phyloP scores from a whole-genome alignment of 2,113 vertebrate species.

The Thymallus thymallus region DNA sequence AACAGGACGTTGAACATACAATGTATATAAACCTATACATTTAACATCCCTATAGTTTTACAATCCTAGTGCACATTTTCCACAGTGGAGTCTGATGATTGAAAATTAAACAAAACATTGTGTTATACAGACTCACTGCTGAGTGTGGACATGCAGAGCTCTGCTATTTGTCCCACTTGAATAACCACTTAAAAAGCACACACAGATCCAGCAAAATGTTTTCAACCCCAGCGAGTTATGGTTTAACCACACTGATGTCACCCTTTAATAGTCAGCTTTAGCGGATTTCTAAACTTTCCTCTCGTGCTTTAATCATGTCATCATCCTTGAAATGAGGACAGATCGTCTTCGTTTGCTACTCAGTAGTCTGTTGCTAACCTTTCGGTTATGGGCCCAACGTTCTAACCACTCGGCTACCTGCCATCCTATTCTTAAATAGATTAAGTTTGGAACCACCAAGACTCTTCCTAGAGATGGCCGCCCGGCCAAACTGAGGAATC shows the following conservation, averaged over 20 bases:
- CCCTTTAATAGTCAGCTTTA: conserved; percentile 54
- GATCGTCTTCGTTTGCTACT: conserved; percentile 28
- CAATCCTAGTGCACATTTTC: too few species aligned
- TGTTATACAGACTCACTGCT: conserved; percentile 10
- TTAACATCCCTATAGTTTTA: too few species aligned
- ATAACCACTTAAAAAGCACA: conserved; percentile 51
- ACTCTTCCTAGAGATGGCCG: too few species aligned
- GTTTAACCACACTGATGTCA: conserved; percentile 67
- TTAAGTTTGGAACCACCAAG: too few species aligned
- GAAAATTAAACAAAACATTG: conserved; percentile 26
- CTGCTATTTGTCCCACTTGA: conserved; percentile 61
- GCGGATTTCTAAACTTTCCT: conserved; percentile 56
- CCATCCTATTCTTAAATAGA: too few species aligned
- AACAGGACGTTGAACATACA: too few species aligned
- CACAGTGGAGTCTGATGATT: conserved; percentile 1
- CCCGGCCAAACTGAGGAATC: too few species aligned
- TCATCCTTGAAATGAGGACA: conserved; percentile 28
- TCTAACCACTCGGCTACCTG: too few species aligned
- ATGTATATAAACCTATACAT: too few species aligned
- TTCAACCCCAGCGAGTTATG: conserved; percentile 45
- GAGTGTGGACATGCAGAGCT: conserved; percentile 30
- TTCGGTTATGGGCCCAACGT: too few species aligned
- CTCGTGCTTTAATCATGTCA: conserved; percentile 37
- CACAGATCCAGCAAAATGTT: conserved; percentile 29
- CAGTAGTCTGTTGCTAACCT: conserved; percentile 11